Conservation (phyloP, 2,888 invertebrate species). For the Drosophila ustulata region DNA sequence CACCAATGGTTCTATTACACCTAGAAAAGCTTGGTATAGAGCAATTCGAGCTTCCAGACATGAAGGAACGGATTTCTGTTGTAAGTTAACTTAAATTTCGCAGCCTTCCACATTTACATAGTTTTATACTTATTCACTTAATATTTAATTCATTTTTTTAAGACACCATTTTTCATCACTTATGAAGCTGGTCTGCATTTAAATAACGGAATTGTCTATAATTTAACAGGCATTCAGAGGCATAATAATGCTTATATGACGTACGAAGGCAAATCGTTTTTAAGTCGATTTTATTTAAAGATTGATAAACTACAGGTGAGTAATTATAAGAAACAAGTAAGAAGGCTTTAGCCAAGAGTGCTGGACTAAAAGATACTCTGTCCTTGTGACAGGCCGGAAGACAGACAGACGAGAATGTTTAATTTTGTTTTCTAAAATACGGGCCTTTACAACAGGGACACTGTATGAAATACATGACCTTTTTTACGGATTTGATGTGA, state of each 20-base stretch:
- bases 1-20: slow-evolving; percentile 81
- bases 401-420: too few species aligned
- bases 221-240: slow-evolving; percentile 81
- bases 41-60: slow-evolving; percentile 81
- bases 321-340: too few species aligned
- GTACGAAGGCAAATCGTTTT: slow-evolving; percentile 82
- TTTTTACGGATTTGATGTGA: too few species aligned
- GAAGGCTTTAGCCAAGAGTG: too few species aligned
- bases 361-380: too few species aligned
- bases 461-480: too few species aligned
- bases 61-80: slow-evolving; percentile 82
- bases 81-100: slow-evolving; percentile 59
- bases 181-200: slow-evolving; percentile 82
- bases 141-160: not conserved
- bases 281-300: slow-evolving; percentile 80
- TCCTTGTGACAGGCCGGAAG: too few species aligned
- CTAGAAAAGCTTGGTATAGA: slow-evolving; percentile 80
- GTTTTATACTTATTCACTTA: not conserved
- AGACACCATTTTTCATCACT: slow-evolving; percentile 83
- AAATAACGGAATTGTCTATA: slow-evolving; percentile 83
- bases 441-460: too few species aligned
- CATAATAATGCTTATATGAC: slow-evolving; percentile 83
- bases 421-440: too few species aligned
- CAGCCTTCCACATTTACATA: too few species aligned
- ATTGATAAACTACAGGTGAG: slow-evolving; percentile 82